Evolutionary conservation across 2,113 vertebrate genomes (phyloP), one percentile per base, ranked within the genome.

Genomic region (Etia nguti): DNA sequence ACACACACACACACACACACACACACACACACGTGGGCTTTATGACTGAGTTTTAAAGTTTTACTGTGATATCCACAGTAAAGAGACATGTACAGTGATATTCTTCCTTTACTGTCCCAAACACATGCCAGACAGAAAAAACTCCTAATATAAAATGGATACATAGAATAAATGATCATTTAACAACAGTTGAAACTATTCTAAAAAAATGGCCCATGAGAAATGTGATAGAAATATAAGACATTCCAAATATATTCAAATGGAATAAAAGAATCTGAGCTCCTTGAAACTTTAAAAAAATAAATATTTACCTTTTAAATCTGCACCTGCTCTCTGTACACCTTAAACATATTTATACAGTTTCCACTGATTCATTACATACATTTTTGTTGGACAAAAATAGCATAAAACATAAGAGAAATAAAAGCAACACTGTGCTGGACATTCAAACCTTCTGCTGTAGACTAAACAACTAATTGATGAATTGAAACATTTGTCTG

Each of bases 151-250:
- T 59, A 31, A 60, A 60, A 0, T 60, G 26, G 8, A 60, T 15
- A 31, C 31, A 26, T 0, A 2, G 12, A 56, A 26, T 0, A 26
- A 56, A 60, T 10, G 57, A 31, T 60, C 26, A 0, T 60, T 31
- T 31, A 60, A 18, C 15, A 60, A 0, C 57, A 60, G 57, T 8
- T 60, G 41, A 41, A 41, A 41, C 41, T 5, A 1, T 12, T 41
- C 10, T 38, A 38, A 38, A 34, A 7, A 41, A 41, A 41, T 4
- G 26, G 0, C 3, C 31, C 57, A 18, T 31, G 26, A 60, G 57
- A 0, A 2, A 6, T 31, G 26, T 31, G 56, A 38, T 38, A 38
- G 38, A 38, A 38, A 38, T 10, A 10, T 38, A 38, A 38, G 38
- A 10, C 13, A 59, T 60, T 60, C 4, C 31, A 56, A 29, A 6